Percentiles rank a stretch among this genome's conserved stretches.
These are phyloP conservation scores for Corydoras maculifer DNA, from an alignment of 2,113 vertebrate species.

Conservation along the genomic window DNA sequence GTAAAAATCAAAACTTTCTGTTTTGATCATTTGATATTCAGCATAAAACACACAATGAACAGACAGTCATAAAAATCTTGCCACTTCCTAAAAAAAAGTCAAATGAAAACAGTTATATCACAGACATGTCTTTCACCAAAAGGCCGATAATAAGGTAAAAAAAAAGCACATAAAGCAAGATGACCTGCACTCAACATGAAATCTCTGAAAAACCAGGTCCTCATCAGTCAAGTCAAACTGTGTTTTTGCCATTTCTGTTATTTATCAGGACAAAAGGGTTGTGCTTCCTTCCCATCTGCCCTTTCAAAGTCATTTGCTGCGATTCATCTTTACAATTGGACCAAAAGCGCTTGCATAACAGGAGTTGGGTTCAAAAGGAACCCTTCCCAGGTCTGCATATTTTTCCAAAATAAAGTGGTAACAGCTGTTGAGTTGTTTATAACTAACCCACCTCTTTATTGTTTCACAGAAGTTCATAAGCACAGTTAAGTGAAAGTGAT, in stretches of 20 bases:
- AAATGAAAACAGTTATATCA: too few relatives aligned
- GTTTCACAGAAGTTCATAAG: neutral
- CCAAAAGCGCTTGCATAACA: slow-evolving; percentile 40
- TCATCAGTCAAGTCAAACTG: slow-evolving; percentile 7
- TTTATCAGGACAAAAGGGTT: slow-evolving; percentile 30
- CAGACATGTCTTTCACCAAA: neutral
- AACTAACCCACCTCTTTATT: slow-evolving; percentile 18
- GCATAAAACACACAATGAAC: too few relatives aligned
- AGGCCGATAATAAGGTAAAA: too few relatives aligned
- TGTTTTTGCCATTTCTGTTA: slow-evolving; percentile 23
- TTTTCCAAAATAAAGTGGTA: slow-evolving; percentile 45
- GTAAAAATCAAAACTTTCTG: too few relatives aligned
- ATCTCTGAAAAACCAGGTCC: neutral
- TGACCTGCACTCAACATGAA: neutral
- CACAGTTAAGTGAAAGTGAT: too few relatives aligned
- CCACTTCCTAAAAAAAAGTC: too few relatives aligned
- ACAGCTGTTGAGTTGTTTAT: slow-evolving; percentile 42
- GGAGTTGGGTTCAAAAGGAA: slow-evolving; percentile 35
- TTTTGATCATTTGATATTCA: too few relatives aligned
- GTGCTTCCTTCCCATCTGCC: slow-evolving; percentile 35
- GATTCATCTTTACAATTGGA: slow-evolving; percentile 39
- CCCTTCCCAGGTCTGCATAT: slow-evolving; percentile 34
- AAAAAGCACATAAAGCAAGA: neutral
- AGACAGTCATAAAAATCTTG: too few relatives aligned
- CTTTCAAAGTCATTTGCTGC: slow-evolving; percentile 30